Conservation (phyloP, 2,113 vertebrate species). For the Urocitellus parryii region DNA sequence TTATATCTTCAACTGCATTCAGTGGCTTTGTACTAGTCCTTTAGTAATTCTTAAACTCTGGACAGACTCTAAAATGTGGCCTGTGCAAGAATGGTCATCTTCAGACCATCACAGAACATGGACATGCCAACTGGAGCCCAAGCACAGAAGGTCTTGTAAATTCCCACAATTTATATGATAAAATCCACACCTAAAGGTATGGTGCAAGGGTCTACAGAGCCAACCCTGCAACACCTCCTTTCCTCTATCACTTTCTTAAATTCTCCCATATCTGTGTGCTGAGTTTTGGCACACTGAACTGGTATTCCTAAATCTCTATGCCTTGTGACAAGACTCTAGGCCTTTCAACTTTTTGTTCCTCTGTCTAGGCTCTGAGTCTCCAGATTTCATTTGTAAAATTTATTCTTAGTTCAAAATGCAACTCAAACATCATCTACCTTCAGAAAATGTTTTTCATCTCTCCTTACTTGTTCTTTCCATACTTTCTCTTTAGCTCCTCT, state of each 20-base stretch:
- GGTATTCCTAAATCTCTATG: neutral
- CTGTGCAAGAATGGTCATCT: neutral
- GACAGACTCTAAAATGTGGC: neutral
- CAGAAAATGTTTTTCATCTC: neutral
- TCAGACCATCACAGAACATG: neutral
- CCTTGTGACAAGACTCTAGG: neutral
- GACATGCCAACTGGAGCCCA: neutral
- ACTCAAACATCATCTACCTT: neutral
- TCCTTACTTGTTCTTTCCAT: neutral
- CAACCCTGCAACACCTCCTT: neutral
- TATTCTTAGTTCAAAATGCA: neutral
- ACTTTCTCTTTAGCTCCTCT: neutral
- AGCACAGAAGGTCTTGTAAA: neutral
- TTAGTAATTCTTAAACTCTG: neutral
- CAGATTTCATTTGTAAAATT: neutral
- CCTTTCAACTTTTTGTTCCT: neutral
- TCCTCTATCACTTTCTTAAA: neutral
- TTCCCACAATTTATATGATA: neutral
- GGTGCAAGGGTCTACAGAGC: neutral
- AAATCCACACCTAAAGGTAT: neutral
- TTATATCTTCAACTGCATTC: neutral
- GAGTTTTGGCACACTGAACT: neutral
- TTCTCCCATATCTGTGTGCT: neutral
- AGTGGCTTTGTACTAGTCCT: neutral
- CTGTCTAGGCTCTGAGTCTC: neutral